Percentiles rank a stretch among this genome's conserved stretches.
These are phyloP conservation scores for Myiotriccus ornatus DNA, from an alignment of 2,797 vertebrate genomes.

Conservation along the genomic window DNA sequence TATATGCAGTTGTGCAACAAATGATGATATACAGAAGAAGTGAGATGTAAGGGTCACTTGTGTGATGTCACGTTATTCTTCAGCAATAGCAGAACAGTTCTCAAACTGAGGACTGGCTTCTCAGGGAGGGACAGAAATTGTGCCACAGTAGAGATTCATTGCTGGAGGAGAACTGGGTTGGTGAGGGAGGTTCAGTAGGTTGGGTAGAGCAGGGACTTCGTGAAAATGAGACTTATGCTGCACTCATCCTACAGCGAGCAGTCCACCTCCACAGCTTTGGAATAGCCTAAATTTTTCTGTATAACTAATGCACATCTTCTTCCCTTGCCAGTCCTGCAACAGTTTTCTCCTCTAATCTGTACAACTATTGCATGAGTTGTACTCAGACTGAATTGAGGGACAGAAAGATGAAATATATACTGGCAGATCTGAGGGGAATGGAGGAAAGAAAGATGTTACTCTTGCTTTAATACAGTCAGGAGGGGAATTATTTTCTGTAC, in stretches of 20 bases:
- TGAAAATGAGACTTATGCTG: neutral
- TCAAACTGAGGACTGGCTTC: neutral
- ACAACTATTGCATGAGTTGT: neutral
- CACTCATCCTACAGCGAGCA: neutral
- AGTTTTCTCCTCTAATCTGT: neutral
- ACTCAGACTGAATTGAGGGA: neutral
- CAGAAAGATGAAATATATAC: neutral
- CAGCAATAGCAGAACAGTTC: neutral
- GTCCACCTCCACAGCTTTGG: neutral
- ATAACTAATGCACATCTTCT: neutral
- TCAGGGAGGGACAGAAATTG: neutral
- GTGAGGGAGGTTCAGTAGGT: neutral
- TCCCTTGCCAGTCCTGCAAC: neutral
- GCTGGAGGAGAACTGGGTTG: neutral
- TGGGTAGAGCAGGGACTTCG: neutral
- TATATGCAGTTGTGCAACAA: neutral
- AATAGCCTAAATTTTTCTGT: neutral
- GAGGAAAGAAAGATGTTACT: neutral
- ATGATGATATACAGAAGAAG: neutral
- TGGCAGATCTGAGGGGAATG: neutral
- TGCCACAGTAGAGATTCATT: neutral
- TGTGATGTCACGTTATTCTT: neutral
- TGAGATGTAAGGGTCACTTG: neutral
- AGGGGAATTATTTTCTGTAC: neutral
- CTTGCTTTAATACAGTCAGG: neutral